These are phyloP conservation scores for Portunus trituberculatus DNA, from an alignment of 1,140 invertebrate genomes.

Conservation along the genomic window DNA sequence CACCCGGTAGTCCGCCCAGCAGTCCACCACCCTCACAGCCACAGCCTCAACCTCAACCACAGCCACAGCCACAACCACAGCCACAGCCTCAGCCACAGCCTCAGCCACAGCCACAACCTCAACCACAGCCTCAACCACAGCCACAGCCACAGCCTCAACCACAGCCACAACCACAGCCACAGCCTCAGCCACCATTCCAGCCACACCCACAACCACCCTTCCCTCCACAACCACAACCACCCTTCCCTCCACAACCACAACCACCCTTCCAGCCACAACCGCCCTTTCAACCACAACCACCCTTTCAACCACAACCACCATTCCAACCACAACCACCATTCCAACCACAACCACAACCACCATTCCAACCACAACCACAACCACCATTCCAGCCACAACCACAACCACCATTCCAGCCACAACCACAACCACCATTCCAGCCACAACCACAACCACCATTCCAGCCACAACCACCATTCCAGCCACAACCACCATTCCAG, in stretches of 20 bases:
- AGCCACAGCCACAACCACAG: neutral
- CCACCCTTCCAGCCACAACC: neutral
- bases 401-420: neutral
- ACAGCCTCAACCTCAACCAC: neutral
- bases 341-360: neutral
- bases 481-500: neutral
- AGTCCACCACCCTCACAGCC: constrained; percentile 5
- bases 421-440: neutral
- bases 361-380: neutral
- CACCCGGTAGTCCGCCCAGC: neutral
- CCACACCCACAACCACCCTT: neutral
- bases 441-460: neutral
- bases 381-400: neutral
- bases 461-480: neutral
- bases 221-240: neutral
- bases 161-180: neutral
- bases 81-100: neutral
- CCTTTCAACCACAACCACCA: too few species aligned
- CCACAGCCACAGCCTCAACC: neutral
- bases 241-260: neutral
- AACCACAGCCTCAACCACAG: neutral
- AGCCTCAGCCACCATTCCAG: neutral
- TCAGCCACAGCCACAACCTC: neutral
- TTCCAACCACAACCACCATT: too few species aligned
- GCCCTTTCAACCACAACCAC: too few species aligned